Base-by-base conservation (phyloP, 2,888 invertebrate species). In the Balanococcus diminutus region DNA sequence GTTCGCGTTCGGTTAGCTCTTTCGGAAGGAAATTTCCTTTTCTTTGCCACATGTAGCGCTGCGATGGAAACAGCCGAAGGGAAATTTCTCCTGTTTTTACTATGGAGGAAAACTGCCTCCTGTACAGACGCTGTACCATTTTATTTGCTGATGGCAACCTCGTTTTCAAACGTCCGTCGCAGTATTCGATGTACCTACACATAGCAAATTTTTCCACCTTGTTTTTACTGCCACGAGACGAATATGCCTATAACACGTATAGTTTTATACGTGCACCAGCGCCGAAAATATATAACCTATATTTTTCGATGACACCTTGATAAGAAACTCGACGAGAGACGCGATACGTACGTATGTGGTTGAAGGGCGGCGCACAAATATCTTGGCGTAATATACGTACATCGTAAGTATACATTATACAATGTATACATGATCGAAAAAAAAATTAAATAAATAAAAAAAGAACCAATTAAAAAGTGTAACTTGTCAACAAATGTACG, bases 241-340 rank as follows among this genome's bases (percentile, higher is more conserved):
- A 46, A 46, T 46, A 6, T 46, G 46, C 46, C 46, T 46, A 22
- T 22, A 56, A 56, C 22, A 22, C 67, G n/a, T n/a, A n/a, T n/a
- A n/a, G n/a, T n/a, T n/a, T n/a, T n/a, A n/a, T n/a, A 67, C 67
- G 67, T 28, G 22, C 25, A 25, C 28, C 46, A 16, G 14, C 31
- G 28, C 28, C 16, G 16, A 67, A 28, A 67, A 28, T 67, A 67
- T 16, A 67, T 28, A 67, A 67, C 67, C 67, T 67, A 67, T 67
- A 67, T 67, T 67, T 67, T 28, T 67, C 67, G 67, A 67, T 67
- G 67, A 67, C 67, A 67, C 67, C 16, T 67, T 28, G 67, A 67
- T 67, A 67, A 67, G 67, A 28, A 67, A 67, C 28, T 67, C 67
- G 67, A 67, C 25, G 28, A 67, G 16, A 28, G 28, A 28, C 67